Conservation (phyloP, 37 sponge, comb jelly and placozoan genomes). For the Haliclona indistincta region DNA sequence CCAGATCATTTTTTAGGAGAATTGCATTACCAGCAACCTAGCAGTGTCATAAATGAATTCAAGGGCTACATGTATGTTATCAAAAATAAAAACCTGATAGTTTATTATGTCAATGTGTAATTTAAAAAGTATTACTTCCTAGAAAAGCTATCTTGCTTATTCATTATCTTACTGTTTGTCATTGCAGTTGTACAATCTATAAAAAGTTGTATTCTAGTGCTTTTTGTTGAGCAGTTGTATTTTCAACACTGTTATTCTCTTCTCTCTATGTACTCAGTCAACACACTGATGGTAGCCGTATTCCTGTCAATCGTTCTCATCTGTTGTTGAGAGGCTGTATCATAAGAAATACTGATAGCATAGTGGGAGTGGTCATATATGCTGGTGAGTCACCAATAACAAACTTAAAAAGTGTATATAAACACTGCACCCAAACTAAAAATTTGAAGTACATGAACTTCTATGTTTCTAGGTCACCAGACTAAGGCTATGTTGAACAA, state of each 20-base stretch:
- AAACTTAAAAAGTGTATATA: too few species aligned
- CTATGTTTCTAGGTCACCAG: slow-evolving; percentile 62
- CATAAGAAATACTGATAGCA: slow-evolving; percentile 71
- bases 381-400: slow-evolving; percentile 73
- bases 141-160: not conserved
- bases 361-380: slow-evolving; percentile 85
- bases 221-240: not conserved
- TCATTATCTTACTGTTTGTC: not conserved
- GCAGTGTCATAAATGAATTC: slow-evolving; percentile 65
- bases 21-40: slow-evolving; percentile 50
- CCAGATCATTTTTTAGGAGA: slow-evolving; percentile 32
- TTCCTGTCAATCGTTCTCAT: slow-evolving; percentile 52
- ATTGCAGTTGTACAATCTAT: too few species aligned
- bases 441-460: too few species aligned
- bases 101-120: not conserved
- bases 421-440: too few species aligned
- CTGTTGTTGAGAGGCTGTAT: slow-evolving; percentile 78
- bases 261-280: slow-evolving; percentile 6
- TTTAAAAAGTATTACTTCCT: not conserved
- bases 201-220: not conserved
- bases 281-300: slow-evolving; percentile 13
- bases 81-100: not conserved
- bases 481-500: slow-evolving; percentile 91
- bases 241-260: not conserved
- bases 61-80: slow-evolving; percentile 69